Evolutionary conservation across 2,797 vertebrate genomes (phyloP).

Genomic region (Sebastes reedi): DNA sequence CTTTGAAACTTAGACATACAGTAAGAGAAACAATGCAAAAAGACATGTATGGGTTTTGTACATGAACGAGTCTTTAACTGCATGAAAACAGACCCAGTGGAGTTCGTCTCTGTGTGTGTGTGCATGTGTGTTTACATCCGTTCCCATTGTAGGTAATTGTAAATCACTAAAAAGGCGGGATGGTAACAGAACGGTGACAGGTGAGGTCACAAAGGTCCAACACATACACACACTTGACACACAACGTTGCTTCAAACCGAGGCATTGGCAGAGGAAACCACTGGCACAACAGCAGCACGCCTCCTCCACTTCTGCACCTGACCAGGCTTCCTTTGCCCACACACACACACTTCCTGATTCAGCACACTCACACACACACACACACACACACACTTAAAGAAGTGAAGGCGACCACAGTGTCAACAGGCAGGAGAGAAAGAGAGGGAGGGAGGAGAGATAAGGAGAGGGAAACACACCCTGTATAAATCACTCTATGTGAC

Average conservation of each 20-base stretch:
- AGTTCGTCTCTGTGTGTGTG: background rate
- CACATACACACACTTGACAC: background rate
- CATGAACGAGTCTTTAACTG: background rate
- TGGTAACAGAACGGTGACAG: background rate
- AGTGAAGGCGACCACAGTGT: slow-evolving; percentile 65
- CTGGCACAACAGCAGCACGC: background rate
- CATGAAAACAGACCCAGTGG: background rate
- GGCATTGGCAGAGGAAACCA: slow-evolving; percentile 16
- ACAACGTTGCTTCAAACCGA: background rate
- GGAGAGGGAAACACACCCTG: slow-evolving; percentile 45
- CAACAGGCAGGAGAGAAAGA: slow-evolving; percentile 47
- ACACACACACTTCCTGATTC: slow-evolving; percentile 34
- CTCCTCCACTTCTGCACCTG: slow-evolving; percentile 10
- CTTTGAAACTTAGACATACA: rapidly evolving
- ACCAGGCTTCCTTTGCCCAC: slow-evolving; percentile 1
- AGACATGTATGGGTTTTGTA: background rate
- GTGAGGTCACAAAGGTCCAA: background rate
- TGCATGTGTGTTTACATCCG: background rate
- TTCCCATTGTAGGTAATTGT: background rate
- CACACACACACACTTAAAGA: slow-evolving; percentile 48
- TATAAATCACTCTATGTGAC: slow-evolving; percentile 64
- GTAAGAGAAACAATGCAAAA: background rate
- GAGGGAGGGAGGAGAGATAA: slow-evolving; percentile 38
- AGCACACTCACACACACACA: slow-evolving; percentile 20
- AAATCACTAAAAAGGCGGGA: slow-evolving; percentile 26